phyloP scores from a whole-genome alignment of 2,113 vertebrate species.

The Poeciliopsis retropinna region DNA sequence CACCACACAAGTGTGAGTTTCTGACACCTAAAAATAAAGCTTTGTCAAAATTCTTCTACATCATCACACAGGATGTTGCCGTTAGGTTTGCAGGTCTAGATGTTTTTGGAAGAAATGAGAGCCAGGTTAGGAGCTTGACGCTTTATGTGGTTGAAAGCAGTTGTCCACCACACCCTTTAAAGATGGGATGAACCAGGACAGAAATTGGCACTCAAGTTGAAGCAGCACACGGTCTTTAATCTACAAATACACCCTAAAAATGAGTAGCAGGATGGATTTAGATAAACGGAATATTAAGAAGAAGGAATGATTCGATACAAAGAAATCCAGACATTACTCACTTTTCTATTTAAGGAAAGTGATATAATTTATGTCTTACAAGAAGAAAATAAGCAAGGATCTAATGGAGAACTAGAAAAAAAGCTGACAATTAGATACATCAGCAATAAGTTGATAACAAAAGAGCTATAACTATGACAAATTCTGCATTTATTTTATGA shows the following conservation, averaged over 20 bases:
- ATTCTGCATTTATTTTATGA: too few relatives aligned
- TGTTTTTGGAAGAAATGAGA: slow-evolving; percentile 51
- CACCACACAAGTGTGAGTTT: background rate
- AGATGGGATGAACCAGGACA: background rate
- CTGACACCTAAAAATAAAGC: background rate
- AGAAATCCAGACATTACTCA: slow-evolving; percentile 78
- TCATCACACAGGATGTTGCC: slow-evolving; percentile 39
- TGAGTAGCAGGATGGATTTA: slow-evolving; percentile 26
- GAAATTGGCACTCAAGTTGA: background rate
- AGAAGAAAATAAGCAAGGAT: slow-evolving; percentile 41
- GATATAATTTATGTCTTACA: slow-evolving; percentile 43
- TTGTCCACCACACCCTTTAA: background rate
- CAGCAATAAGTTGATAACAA: too few relatives aligned
- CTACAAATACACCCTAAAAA: background rate
- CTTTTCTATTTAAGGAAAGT: slow-evolving; percentile 70
- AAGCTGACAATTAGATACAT: background rate
- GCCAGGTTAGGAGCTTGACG: slow-evolving; percentile 58
- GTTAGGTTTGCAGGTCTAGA: slow-evolving; percentile 34
- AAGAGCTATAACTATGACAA: too few relatives aligned
- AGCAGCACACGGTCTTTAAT: background rate
- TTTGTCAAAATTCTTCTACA: background rate
- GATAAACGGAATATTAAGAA: background rate
- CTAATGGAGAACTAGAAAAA: slow-evolving; percentile 44
- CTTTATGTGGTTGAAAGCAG: slow-evolving; percentile 37
- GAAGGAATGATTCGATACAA: slow-evolving; percentile 46